Percentiles rank a stretch among this genome's conserved stretches.
phyloP scores from a whole-genome alignment of 2,113 vertebrate genomes.

The Octodon degus region DNA sequence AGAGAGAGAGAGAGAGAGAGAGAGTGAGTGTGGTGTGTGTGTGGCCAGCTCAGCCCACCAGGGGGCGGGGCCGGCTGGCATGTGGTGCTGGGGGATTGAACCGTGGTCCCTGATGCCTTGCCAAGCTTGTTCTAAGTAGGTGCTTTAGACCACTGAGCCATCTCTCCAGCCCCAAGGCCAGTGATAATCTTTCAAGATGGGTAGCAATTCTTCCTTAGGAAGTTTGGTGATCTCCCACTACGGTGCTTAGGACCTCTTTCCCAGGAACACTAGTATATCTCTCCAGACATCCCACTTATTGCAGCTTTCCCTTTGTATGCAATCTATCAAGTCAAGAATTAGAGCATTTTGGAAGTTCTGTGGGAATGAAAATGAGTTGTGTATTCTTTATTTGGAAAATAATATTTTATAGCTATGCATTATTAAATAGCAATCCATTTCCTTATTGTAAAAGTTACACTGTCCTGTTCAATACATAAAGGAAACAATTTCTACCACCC shows the following conservation, averaged over 20 bases:
- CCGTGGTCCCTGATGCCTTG: no score
- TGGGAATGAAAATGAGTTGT: neutral
- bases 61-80: no score
- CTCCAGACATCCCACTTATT: neutral
- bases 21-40: no score
- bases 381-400: slow-evolving; percentile 1
- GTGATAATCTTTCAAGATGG: neutral
- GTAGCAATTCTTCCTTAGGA: neutral
- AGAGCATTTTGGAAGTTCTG: neutral
- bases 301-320: neutral
- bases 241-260: neutral
- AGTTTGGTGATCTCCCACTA: neutral
- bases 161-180: accelerated
- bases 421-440: neutral
- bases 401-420: neutral
- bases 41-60: no score
- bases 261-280: neutral
- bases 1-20: no score
- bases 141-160: no score
- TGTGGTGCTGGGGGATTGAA: no score
- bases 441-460: neutral
- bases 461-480: neutral
- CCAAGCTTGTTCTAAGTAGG: no score
- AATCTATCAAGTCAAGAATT: neutral
- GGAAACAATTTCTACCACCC: neutral